phyloP scores from a whole-genome alignment of 2,888 invertebrate genomes.

The Meganola albula region DNA sequence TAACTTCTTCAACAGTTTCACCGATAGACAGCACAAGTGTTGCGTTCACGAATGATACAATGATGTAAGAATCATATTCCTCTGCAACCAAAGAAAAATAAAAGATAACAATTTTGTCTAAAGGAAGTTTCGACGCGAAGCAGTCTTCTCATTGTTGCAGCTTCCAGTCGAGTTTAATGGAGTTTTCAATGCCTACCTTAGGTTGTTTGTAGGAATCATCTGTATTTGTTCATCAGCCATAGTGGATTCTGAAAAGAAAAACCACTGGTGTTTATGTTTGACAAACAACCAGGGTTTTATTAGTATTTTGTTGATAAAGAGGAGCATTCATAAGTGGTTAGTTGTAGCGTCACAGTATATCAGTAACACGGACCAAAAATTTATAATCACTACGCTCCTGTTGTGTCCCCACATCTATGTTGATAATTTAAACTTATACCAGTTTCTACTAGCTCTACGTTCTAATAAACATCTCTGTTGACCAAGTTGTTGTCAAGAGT shows the following conservation, averaged over 20 bases:
- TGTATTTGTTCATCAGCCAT: slow-evolving; percentile 64
- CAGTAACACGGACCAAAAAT: slow-evolving; percentile 76
- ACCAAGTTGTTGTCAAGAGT: too few relatives aligned
- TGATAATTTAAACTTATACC: too few relatives aligned
- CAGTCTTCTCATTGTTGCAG: slow-evolving; percentile 40
- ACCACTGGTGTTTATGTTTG: slow-evolving; percentile 94
- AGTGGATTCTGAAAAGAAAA: slow-evolving; percentile 88
- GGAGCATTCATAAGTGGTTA: slow-evolving; percentile 73
- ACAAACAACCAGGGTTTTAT: slow-evolving; percentile 79
- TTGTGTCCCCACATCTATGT: too few relatives aligned
- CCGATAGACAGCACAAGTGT: slow-evolving; percentile 99
- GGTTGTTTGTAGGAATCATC: slow-evolving; percentile 52
- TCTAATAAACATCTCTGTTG: too few relatives aligned
- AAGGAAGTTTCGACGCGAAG: slow-evolving; percentile 22
- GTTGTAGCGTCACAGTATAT: slow-evolving; percentile 66
- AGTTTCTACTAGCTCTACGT: too few relatives aligned
- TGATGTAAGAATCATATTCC: slow-evolving; percentile 99
- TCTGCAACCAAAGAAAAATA: slow-evolving; percentile 86
- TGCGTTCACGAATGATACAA: slow-evolving; percentile 98
- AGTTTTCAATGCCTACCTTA: slow-evolving; percentile 65
- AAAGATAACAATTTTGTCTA: slow-evolving; percentile 25
- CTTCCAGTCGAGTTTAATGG: slow-evolving; percentile 46
- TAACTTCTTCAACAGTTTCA: slow-evolving; percentile 99
- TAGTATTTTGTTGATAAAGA: slow-evolving; percentile 73
- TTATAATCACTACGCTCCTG: slow-evolving; percentile 72